Base-by-base conservation (phyloP, 1,140 invertebrate species). In the Eumaeus atala region DNA sequence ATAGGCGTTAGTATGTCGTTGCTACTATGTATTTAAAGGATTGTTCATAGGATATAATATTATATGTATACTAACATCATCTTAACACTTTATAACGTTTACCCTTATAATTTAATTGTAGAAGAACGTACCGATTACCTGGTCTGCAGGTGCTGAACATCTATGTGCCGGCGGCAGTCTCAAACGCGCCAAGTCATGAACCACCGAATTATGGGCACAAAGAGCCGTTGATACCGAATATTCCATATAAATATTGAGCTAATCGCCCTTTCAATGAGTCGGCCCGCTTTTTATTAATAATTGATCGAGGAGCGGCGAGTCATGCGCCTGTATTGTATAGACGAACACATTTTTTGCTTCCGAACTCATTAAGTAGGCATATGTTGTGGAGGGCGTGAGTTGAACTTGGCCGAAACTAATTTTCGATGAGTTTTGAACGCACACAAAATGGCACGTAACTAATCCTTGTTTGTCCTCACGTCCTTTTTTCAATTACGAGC, bases 231-330 rank as follows among this genome's bases (percentile, higher is more conserved):
- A 87, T 87, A 84, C 81, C 78, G 83, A 84, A 87, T 87, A 87
- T 87, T 87, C 83, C 83, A 87, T 87, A 87, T 87, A 87, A 87
- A 87, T 87, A 87, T 86, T 86, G 83, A 86, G 81, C 83, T 86
- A 86, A 86, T 86, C 83, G 83, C 83, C 81, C 83, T 86, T 86
- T 86, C 81, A 86, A 86, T 86, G 79, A 80, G 80, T 79, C 83
- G 76, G 83, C 77, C 73, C 77, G 81, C 79, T 86, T 86, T 86
- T 86, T 86, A 86, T 84, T 84, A 86, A 86, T 86, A 86, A 86
- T 83, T 82, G 83, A 86, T 86, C 73, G 79, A 66, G 56, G 76
- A 86, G 70, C 74, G 66, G 71, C 83, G 74, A 86, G 83, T 86
- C 81, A 86, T 86, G 81, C 78, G 78, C 76, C 71, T 16, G 71